Percentiles rank a stretch among this genome's conserved stretches.
phyloP scores from a whole-genome alignment of 2,113 vertebrate genomes.

The Chloropsis cyanopogon region DNA sequence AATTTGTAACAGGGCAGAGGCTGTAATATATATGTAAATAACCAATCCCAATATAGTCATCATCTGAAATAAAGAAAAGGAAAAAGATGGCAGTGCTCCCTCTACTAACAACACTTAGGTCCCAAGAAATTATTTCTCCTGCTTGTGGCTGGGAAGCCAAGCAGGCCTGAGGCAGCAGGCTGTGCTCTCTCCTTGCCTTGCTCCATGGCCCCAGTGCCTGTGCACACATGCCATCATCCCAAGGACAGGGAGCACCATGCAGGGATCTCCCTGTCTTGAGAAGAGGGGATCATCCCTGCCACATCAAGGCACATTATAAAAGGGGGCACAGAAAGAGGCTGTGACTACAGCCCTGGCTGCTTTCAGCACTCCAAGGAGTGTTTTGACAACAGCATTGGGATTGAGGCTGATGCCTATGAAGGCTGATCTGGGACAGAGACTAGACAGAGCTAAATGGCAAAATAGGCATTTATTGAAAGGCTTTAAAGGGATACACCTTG shows the following conservation, averaged over 20 bases:
- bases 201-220: background rate
- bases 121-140: background rate
- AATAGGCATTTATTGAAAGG: background rate
- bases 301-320: fast-evolving
- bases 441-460: background rate
- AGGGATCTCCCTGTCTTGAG: background rate
- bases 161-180: background rate
- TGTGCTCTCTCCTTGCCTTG: background rate
- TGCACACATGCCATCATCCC: fast-evolving
- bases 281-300: background rate
- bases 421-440: background rate
- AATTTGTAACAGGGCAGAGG: background rate
- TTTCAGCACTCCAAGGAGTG: no score
- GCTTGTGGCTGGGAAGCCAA: background rate
- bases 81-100: background rate
- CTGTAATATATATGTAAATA: background rate
- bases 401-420: background rate
- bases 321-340: no score
- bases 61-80: background rate
- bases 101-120: background rate
- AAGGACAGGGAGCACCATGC: background rate
- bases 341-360: background rate
- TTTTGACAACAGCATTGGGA: background rate
- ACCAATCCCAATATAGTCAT: background rate
- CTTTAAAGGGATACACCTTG: background rate